A percentile compares a stretch with the other conserved stretches of the same genome.
These are phyloP conservation scores for Rhabdomys dilectus DNA, from an alignment of 2,113 vertebrate species.

Conservation along the genomic window DNA sequence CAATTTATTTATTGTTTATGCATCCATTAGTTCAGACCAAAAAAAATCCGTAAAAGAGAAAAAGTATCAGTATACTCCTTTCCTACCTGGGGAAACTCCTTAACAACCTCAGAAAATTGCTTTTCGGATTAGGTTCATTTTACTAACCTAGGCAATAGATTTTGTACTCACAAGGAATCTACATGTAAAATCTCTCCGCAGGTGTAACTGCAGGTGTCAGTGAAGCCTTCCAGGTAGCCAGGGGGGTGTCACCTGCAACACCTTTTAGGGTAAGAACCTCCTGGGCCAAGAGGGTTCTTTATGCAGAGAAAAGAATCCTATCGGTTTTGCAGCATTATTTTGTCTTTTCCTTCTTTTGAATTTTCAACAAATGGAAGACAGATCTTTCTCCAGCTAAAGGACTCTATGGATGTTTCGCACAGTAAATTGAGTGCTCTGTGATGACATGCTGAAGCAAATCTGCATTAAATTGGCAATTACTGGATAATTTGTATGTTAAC, in stretches of 20 bases:
- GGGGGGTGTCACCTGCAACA: slow-evolving; percentile 57
- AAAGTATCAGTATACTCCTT: slow-evolving; percentile 45
- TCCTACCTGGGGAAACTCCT: slow-evolving; percentile 60
- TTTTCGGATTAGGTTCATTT: slow-evolving; percentile 71
- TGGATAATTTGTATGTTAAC: slow-evolving; percentile 38
- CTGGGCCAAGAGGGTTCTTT: slow-evolving; percentile 34
- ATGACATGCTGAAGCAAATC: background rate
- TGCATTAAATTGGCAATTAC: slow-evolving; percentile 10
- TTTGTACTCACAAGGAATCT: slow-evolving; percentile 74
- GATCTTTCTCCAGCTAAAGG: background rate
- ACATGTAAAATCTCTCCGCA: slow-evolving; percentile 73
- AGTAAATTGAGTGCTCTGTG: slow-evolving; percentile 50
- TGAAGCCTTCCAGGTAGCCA: slow-evolving; percentile 65
- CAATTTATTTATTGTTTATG: slow-evolving; percentile 61
- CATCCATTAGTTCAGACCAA: slow-evolving; percentile 17
- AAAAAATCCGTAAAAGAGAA: slow-evolving; percentile 43
- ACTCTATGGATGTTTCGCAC: background rate
- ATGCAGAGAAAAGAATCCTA: slow-evolving; percentile 35
- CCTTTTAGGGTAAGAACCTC: slow-evolving; percentile 1
- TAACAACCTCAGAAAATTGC: slow-evolving; percentile 67
- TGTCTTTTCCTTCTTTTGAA: background rate
- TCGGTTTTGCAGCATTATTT: background rate
- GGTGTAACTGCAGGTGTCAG: slow-evolving; percentile 70
- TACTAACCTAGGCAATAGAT: slow-evolving; percentile 76
- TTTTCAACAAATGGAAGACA: background rate